A percentile compares a stretch with the other conserved stretches of the same genome.
Conservation (phyloP, 2,888 invertebrate genomes). For the Ennomos fuscantarius region DNA sequence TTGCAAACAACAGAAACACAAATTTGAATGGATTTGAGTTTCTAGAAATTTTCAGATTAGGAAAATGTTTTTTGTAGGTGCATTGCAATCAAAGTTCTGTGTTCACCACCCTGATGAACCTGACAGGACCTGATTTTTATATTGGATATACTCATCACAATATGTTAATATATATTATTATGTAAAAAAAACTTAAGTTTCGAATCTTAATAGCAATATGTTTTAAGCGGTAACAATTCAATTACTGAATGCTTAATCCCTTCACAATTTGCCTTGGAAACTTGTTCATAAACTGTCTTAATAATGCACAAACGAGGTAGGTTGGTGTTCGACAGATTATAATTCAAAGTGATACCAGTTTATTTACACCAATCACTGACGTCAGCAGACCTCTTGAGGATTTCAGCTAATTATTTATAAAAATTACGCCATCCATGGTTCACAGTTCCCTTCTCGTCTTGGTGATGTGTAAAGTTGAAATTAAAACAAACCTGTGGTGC, state of each 20-base stretch:
- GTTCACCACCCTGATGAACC: too few species aligned
- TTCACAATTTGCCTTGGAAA: slow-evolving; percentile 73
- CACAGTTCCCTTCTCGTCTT: neutral
- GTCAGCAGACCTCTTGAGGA: slow-evolving; percentile 7
- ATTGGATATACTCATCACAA: slow-evolving; percentile 30
- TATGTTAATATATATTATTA: slow-evolving; percentile 17
- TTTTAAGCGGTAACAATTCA: slow-evolving; percentile 41
- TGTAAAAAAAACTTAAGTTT: slow-evolving; percentile 34
- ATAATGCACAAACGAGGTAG: slow-evolving; percentile 33
- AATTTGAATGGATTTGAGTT: too few species aligned
- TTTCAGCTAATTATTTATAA: slow-evolving; percentile 1
- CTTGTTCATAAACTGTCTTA: slow-evolving; percentile 53
- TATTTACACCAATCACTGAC: slow-evolving; percentile 13
- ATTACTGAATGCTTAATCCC: slow-evolving; percentile 53
- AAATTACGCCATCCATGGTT: slow-evolving; percentile 5
- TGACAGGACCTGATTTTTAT: slow-evolving; percentile 26
- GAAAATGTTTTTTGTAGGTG: too few species aligned
- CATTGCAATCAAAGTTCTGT: too few species aligned
- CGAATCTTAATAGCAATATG: slow-evolving; percentile 38
- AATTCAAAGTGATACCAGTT: slow-evolving; percentile 41
- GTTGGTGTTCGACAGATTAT: slow-evolving; percentile 34
- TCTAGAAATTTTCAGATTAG: too few species aligned
- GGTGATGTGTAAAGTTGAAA: slow-evolving; percentile 24
- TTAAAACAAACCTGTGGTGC: slow-evolving; percentile 72
- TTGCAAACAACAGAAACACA: too few species aligned